Evolutionary conservation across 2,797 vertebrate species (phyloP), one percentile per base, ranked within the genome.

Genomic region (Smutsia gigantea): DNA sequence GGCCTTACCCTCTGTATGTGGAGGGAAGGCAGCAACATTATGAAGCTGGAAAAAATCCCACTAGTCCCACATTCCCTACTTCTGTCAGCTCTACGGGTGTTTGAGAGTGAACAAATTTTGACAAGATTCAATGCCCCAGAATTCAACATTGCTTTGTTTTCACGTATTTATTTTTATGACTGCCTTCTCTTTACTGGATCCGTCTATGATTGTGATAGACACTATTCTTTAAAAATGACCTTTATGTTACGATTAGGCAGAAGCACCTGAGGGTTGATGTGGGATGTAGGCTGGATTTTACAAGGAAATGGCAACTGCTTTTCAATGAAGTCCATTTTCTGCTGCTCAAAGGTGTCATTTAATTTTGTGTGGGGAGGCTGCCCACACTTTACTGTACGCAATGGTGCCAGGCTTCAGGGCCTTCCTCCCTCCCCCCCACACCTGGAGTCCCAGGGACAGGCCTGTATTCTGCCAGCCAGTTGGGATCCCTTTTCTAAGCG

Each of bases 351-450:
- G n/a, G 13, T 89, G 71, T 86, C 29, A 64, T 0, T 37, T 23
- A 59, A 21, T 21, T 71, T 1, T 21, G 34, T 42, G 11, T 37
- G 25, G 2, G 17, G 7, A 12, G 6, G 21, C 46, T 17, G 42
- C 49, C 51, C 1, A 0, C 11, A 4, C 12, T 3, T 64, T 15
- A 57, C n/a, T 7, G 4, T 0, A 25, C 25, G 49, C 51, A 57
- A 4, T 3, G 9, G 3, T 8, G 17, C 29, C 39, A 7, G 0
- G 0, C 29, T 25, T 63, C 49, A 51, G 18, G 17, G 61, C 46
- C 21, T 5, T 77, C 34, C 13, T 59, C 23, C 25, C 25, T 23
- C 49, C 49, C 42, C 19, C 31, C 18, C 46, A 31, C 2, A 15
- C 15, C 39, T 25, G 21, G 55, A 39, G 34, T 49, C n/a, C 49